Evolutionary conservation across 1,140 invertebrate species (phyloP).

Genomic region (Ceratosolen solmsi): DNA sequence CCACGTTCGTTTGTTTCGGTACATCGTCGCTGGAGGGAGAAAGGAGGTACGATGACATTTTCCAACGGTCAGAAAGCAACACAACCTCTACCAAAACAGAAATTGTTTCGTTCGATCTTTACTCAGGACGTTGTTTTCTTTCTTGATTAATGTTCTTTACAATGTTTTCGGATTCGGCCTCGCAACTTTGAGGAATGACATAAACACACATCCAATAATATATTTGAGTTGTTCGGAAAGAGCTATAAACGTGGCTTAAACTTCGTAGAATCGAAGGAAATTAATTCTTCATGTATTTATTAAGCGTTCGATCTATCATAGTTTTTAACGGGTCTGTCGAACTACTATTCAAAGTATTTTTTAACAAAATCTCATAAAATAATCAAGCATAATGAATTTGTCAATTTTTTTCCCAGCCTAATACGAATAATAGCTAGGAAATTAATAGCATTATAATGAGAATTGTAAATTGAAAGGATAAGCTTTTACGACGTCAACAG

Average conservation of each 20-base stretch:
- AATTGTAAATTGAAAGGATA: too few relatives aligned
- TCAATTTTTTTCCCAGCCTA: too few relatives aligned
- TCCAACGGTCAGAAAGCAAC: neutral
- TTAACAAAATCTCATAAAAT: too few relatives aligned
- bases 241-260: neutral
- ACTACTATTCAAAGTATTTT: too few relatives aligned
- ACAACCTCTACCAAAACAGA: neutral
- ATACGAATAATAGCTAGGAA: too few relatives aligned
- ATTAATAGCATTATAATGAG: too few relatives aligned
- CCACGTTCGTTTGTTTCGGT: neutral
- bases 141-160: conserved; percentile 1
- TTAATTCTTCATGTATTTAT: too few relatives aligned
- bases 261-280: too few relatives aligned
- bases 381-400: too few relatives aligned
- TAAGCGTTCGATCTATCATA: too few relatives aligned
- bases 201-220: neutral
- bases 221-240: neutral
- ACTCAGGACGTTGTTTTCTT: neutral
- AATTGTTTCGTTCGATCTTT: neutral
- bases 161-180: neutral
- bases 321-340: too few relatives aligned
- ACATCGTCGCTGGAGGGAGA: neutral
- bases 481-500: too few relatives aligned
- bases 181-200: neutral
- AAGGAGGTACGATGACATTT: neutral